Conservation (phyloP, 2,797 vertebrate genomes). For the Brachymystax lenok region DNA sequence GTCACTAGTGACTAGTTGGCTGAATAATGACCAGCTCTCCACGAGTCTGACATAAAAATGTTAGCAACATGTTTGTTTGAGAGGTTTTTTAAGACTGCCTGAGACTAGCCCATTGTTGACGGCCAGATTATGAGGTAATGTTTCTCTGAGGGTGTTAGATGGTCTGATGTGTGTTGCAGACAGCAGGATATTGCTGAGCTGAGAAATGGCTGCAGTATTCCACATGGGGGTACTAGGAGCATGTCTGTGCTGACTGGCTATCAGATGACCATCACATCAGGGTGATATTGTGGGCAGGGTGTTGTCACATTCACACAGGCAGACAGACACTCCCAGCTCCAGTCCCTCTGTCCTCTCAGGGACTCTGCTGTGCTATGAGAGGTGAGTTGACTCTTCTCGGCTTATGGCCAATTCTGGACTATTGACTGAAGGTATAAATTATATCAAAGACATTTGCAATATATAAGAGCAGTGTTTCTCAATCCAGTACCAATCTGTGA, state of each 20-base stretch:
- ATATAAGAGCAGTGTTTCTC: not conserved
- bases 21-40: not conserved
- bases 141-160: no score
- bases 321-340: not conserved
- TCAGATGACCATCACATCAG: slow-evolving; percentile 14
- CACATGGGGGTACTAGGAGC: slow-evolving; percentile 28
- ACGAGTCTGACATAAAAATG: not conserved
- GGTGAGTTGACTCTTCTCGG: slow-evolving; percentile 24
- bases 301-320: not conserved
- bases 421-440: not conserved
- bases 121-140: no score
- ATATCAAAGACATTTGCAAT: not conserved
- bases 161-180: not conserved
- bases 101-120: not conserved
- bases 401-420: not conserved
- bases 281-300: slow-evolving; percentile 3
- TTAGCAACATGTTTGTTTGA: not conserved
- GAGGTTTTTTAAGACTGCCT: not conserved
- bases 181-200: slow-evolving; percentile 51
- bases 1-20: not conserved
- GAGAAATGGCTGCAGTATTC: slow-evolving; percentile 56
- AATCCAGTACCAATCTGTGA: not conserved
- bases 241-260: slow-evolving; percentile 19
- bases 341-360: not conserved
- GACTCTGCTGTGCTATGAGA: slow-evolving; percentile 7